Percentiles rank a stretch among this genome's conserved stretches.
Evolutionary conservation across 2,888 invertebrate species (phyloP).

Genomic region (Mylabris sibirica): DNA sequence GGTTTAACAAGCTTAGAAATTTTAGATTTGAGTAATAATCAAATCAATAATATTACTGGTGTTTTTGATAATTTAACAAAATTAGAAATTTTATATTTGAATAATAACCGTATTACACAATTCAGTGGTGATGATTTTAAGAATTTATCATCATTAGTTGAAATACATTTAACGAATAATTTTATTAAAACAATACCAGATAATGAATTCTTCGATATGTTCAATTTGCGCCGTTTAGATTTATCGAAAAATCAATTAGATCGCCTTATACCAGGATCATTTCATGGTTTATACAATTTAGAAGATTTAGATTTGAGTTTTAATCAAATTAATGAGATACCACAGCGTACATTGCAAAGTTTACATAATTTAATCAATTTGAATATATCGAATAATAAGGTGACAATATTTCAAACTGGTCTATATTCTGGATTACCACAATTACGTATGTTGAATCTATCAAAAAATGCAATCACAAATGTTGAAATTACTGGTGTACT

Average conservation of each 20-base stretch:
- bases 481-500: constrained; percentile 53
- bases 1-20: constrained; percentile 48
- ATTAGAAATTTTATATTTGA: constrained; percentile 48
- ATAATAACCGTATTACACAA: constrained; percentile 47
- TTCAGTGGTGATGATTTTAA: constrained; percentile 49
- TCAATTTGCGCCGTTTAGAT: constrained; percentile 45
- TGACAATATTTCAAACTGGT: constrained; percentile 51
- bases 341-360: constrained; percentile 45
- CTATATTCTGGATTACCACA: constrained; percentile 54
- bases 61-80: constrained; percentile 43
- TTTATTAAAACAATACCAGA: constrained; percentile 41
- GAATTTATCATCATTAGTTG: constrained; percentile 46
- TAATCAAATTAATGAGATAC: constrained; percentile 48
- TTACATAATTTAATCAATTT: constrained; percentile 48
- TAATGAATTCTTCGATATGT: constrained; percentile 42
- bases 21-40: constrained; percentile 53
- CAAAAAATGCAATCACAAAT: constrained; percentile 49
- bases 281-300: constrained; percentile 48
- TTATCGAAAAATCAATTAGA: constrained; percentile 51
- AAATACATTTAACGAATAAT: constrained; percentile 51
- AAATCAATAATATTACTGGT: constrained; percentile 42
- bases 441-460: constrained; percentile 52
- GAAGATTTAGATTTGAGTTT: constrained; percentile 52
- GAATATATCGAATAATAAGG: constrained; percentile 50
- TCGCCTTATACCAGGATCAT: constrained; percentile 44